Evolutionary conservation across 2,113 vertebrate species (phyloP).

Genomic region (Trematocara variabile): DNA sequence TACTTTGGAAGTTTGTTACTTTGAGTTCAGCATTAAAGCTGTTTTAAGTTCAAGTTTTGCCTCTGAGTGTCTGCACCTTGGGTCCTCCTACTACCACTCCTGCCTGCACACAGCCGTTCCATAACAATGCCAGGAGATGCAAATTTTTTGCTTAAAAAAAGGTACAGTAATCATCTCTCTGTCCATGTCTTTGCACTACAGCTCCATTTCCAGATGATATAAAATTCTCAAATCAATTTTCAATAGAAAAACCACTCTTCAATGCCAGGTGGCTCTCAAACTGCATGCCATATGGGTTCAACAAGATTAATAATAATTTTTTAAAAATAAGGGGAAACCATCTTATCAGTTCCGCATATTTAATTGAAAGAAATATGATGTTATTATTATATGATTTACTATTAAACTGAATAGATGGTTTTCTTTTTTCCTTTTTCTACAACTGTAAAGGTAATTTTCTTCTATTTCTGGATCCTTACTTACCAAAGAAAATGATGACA

Average conservation of each 20-base stretch:
- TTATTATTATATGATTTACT: neutral
- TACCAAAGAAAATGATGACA: neutral
- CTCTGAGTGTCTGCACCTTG: too few relatives aligned
- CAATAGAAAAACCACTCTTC: neutral
- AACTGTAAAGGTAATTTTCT: neutral
- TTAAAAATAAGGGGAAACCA: neutral
- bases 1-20: too few relatives aligned
- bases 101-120: too few relatives aligned
- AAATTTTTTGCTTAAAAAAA: neutral
- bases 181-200: neutral
- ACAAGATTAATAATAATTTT: neutral
- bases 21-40: too few relatives aligned
- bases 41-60: too few relatives aligned
- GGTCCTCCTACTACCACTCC: too few relatives aligned
- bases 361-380: neutral
- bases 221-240: neutral
- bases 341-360: neutral
- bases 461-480: neutral
- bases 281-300: neutral
- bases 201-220: neutral
- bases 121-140: neutral
- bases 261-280: neutral
- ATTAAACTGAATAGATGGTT: neutral
- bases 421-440: neutral
- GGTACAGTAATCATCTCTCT: neutral